Evolutionary conservation across 2,797 vertebrate species (phyloP).

Genomic region (Pelobates cultripes): DNA sequence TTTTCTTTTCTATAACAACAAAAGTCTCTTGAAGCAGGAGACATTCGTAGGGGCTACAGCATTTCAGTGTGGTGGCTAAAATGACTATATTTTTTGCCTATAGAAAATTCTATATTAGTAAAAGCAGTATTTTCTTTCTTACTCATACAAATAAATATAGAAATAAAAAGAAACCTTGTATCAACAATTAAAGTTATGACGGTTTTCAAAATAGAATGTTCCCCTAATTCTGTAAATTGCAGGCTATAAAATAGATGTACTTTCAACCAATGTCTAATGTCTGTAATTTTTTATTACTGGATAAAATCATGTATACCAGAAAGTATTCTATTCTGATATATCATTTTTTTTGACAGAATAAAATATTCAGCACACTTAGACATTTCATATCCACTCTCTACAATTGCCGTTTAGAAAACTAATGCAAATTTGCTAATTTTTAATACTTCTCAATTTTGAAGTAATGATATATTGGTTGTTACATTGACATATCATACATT

Average conservation of each 20-base stretch:
- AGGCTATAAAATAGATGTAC: conserved; percentile 11
- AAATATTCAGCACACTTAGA: background rate
- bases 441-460: too few relatives aligned
- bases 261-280: conserved; percentile 5
- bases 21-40: background rate
- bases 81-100: background rate
- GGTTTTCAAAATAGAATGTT: conserved; percentile 16
- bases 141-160: conserved; percentile 33
- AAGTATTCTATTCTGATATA: background rate
- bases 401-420: too few relatives aligned
- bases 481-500: too few relatives aligned
- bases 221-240: conserved; percentile 20
- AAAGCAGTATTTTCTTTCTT: conserved; percentile 20
- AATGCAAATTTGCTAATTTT: background rate
- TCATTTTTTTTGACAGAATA: background rate
- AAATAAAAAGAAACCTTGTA: conserved; percentile 25
- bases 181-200: conserved; percentile 31
- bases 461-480: too few relatives aligned
- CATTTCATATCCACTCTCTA: too few relatives aligned
- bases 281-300: conserved; percentile 36
- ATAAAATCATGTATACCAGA: conserved; percentile 5
- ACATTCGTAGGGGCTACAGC: conserved; percentile 18
- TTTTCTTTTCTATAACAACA: background rate
- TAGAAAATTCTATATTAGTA: conserved; percentile 17
- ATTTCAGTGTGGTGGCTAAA: conserved; percentile 18